phyloP scores from a whole-genome alignment of 2,888 invertebrate species.

The Coronaproctus castanopsis region DNA sequence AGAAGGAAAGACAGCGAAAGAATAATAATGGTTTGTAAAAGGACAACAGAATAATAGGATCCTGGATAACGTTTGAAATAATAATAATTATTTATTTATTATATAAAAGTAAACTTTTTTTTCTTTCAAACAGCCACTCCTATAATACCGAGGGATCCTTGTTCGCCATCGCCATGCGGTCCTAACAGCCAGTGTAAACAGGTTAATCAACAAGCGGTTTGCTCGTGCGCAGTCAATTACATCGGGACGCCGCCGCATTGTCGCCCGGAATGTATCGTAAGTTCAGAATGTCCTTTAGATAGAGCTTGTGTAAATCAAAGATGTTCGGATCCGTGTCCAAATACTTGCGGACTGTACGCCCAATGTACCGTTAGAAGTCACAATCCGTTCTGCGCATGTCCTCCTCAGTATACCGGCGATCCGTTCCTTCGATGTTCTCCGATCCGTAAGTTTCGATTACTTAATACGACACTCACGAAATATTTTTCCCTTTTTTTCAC shows the following conservation, averaged over 20 bases:
- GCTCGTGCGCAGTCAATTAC: conserved; percentile 60
- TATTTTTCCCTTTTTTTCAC: too few relatives aligned
- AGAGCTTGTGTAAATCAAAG: conserved; percentile 67
- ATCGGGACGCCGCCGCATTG: conserved; percentile 60
- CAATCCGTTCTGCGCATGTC: conserved; percentile 71
- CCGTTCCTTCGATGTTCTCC: conserved; percentile 57
- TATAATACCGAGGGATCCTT: conserved; percentile 39
- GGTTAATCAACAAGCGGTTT: conserved; percentile 59
- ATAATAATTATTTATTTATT: too few relatives aligned
- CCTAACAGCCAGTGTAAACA: conserved; percentile 68
- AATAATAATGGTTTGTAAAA: too few relatives aligned
- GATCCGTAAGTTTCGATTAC: conserved; percentile 38
- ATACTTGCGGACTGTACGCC: conserved; percentile 68
- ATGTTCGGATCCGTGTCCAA: conserved; percentile 71
- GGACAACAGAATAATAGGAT: too few relatives aligned
- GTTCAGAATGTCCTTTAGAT: conserved; percentile 60
- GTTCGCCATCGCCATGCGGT: conserved; percentile 67
- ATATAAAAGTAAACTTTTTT: too few relatives aligned
- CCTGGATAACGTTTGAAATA: too few relatives aligned
- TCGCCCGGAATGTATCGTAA: conserved; percentile 68
- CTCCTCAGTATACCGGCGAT: conserved; percentile 65
- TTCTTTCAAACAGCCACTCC: conserved; percentile 26
- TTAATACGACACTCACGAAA: too few relatives aligned
- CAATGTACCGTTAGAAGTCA: conserved; percentile 66
- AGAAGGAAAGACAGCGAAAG: too few relatives aligned